Base-by-base conservation (phyloP, 2,888 invertebrate genomes). In the Hoplodrina blanda region DNA sequence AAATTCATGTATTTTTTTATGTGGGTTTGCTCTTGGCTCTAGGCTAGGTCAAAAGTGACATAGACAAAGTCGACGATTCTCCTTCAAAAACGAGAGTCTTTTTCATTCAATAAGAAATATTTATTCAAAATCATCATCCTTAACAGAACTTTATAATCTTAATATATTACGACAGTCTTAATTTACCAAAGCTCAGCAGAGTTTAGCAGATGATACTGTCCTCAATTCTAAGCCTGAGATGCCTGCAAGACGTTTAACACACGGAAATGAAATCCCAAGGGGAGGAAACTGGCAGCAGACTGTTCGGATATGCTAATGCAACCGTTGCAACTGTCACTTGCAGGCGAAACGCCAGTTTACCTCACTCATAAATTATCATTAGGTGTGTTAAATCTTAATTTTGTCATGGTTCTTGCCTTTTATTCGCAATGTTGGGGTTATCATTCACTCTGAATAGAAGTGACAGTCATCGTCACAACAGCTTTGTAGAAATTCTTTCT, bases 231-330 rank as follows among this genome's bases (percentile, higher is more conserved):
- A 65, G 73, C 54, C 50, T 73, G 57, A 73, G 78, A 78, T 19
- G 62, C 44, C 62, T 76, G 60, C 72, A 60, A 78, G 73, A 78
- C 76, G 66, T 78, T 76, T 55, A 76, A 66, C 76, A 73, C 46
- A 66, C 66, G 73, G 78, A 76, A 66, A 76, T 78, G 73, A 76
- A 73, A 66, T 78, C 78, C 73, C 55, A 30, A 60, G n/a, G 60
- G 78, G 59, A 49, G 77, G 72, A 60, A 25, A 19, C 72, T 71
- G 78, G 65, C 76, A 73, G 65, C 62, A 64, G 77, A 20, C 53
- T 73, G 62, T 37, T 55, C 46, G 62, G 78, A 62, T 66, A 66
- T 78, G 78, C 73, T 59, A 76, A 78, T 76, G 62, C 62, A 62
- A 44, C 60, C 25, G 53, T 75, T 50, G 78, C 76, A 78, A 52